These are phyloP conservation scores for Parazoanthus swiftii DNA, from an alignment of 92 coral and sea anemone species.

Conservation along the genomic window DNA sequence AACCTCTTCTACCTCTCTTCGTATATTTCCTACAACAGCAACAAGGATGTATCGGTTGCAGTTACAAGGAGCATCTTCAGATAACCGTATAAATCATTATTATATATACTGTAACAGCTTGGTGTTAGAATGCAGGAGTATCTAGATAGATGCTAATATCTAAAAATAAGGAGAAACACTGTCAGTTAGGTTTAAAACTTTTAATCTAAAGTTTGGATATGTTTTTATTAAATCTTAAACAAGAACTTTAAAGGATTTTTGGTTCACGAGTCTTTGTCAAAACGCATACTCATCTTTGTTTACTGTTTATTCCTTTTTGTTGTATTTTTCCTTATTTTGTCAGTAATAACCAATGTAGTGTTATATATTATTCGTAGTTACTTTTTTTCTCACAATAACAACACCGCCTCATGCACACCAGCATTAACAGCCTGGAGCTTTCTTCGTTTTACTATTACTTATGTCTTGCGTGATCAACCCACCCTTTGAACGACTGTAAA, in stretches of 20 bases:
- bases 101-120: neutral
- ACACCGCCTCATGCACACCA: too few species aligned
- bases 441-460: neutral
- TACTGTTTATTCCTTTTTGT: neutral
- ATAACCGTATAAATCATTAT: too few species aligned
- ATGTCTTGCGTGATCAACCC: too few species aligned
- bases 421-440: too few species aligned
- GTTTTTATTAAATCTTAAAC: neutral
- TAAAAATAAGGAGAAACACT: too few species aligned
- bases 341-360: neutral
- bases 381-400: too few species aligned
- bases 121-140: neutral
- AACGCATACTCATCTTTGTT: neutral
- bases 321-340: neutral
- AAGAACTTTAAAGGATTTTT: too few species aligned
- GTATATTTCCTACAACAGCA: neutral
- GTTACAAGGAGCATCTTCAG: neutral
- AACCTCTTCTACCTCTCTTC: neutral
- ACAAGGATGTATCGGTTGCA: neutral
- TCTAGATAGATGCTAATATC: neutral
- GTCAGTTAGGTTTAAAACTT: neutral
- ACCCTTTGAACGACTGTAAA: too few species aligned
- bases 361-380: too few species aligned
- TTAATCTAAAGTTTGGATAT: too few species aligned
- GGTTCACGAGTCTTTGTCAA: too few species aligned